Base-by-base conservation (phyloP, 2,797 vertebrate genomes). In the Psittacula derbiana region DNA sequence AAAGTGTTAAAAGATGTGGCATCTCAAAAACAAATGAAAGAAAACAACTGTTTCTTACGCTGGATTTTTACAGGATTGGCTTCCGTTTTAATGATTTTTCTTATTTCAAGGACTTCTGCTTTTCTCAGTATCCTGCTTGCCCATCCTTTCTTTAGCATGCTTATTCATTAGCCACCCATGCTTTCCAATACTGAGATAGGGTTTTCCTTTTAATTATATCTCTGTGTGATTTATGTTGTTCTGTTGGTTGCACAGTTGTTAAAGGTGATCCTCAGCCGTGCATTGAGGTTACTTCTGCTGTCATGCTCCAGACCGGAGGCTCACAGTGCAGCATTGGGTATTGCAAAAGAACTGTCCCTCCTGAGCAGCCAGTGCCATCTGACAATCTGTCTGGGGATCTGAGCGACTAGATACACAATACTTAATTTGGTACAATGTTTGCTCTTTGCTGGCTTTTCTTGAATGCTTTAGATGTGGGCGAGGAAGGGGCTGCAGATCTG, bases 251-350 rank as follows among this genome's bases (percentile, higher is more conserved):
- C 41, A 11, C 0, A 12, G 36, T 47, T 85, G 38, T 57, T 49
- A 2, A 52, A 90, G 75, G 52, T 16, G 55, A 67, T 67, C 50
- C 31, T 87, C 18, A 43, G 41, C 69, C 17, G 1, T 8, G 18
- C 72, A 53, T 20, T 0, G 11, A 74, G 52, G 30, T 31, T 46
- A 38, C 33, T 62, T 31, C 38, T 58, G 28, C 18, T 31, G 21
- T 58, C 0, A 0, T 10, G 0, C 10, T 57, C 6, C 19, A 50
- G 43, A 15, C 31, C 0, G 0, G 31, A 27, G 53, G 13, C 36
- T 84, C 0, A 2, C 25, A 28, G 7, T 47, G 49, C 47, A 61
- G 47, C 25, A 3, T 38, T 52, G 62, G 57, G 17, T 50, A 27
- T 53, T 10, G 8, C 27, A 70, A 70, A 60, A 69, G 65, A 7